Percentiles rank a stretch among this genome's conserved stretches.
phyloP scores from a whole-genome alignment of 2,797 vertebrate genomes.

The Cercopithecus hamlyni region DNA sequence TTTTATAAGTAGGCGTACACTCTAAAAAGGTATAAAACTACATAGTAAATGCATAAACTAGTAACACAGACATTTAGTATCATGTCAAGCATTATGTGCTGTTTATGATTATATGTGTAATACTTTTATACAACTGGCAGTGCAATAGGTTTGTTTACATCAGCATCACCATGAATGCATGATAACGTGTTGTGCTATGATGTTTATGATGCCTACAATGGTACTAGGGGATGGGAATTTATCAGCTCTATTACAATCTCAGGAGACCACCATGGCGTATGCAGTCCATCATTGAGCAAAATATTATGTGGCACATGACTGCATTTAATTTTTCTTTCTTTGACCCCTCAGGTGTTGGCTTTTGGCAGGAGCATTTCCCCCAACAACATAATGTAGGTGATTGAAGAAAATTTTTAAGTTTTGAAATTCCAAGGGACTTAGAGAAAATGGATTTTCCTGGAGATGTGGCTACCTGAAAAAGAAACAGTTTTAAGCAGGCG shows the following conservation, averaged over 20 bases:
- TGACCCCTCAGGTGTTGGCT: neutral
- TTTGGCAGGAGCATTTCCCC: neutral
- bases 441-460: neutral
- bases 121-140: neutral
- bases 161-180: neutral
- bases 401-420: neutral
- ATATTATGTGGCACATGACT: neutral
- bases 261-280: neutral
- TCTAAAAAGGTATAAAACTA: neutral
- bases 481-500: neutral
- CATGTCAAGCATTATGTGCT: neutral
- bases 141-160: neutral
- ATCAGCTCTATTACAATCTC: neutral
- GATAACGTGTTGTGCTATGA: neutral
- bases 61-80: neutral
- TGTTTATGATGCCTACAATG: neutral
- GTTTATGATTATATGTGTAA: neutral
- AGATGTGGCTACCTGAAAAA: neutral
- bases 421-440: neutral
- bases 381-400: neutral
- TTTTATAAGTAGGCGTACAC: neutral
- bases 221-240: neutral
- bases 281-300: neutral
- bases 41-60: neutral
- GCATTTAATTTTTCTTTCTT: neutral